Evolutionary conservation across 2,797 vertebrate species (phyloP).

Genomic region (Schizothorax lantsangensis): DNA sequence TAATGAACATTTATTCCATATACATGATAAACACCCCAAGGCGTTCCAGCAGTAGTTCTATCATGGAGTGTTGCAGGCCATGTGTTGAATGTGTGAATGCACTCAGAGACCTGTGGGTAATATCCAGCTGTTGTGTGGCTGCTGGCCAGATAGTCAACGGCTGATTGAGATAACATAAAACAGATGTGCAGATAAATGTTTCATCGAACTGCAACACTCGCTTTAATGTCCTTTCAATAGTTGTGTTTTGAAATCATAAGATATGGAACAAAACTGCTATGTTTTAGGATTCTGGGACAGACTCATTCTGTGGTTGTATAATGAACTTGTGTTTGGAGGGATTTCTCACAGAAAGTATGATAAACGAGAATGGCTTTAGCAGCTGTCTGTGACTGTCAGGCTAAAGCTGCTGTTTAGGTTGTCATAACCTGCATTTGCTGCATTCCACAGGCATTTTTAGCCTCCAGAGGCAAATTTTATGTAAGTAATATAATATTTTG

Average conservation of each 20-base stretch:
- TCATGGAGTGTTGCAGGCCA: neutral
- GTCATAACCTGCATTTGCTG: conserved; percentile 38
- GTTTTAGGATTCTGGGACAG: neutral
- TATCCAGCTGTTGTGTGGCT: conserved; percentile 29
- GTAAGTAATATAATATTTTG: neutral
- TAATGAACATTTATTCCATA: neutral
- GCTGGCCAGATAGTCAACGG: neutral
- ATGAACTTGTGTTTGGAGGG: neutral
- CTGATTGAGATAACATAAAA: neutral
- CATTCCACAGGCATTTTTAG: conserved; percentile 11
- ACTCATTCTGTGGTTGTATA: neutral
- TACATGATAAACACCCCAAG: neutral
- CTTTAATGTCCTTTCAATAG: neutral
- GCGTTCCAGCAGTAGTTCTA: neutral
- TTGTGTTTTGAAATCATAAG: neutral
- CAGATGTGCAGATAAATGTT: conserved; percentile 14
- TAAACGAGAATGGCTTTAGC: neutral
- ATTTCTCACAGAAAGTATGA: conserved; percentile 27
- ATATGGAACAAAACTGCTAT: neutral
- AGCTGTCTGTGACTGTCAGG: conserved; percentile 44
- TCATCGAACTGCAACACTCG: neutral
- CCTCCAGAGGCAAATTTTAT: conserved; percentile 4
- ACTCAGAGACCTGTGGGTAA: neutral
- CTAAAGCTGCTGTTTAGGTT: conserved; percentile 26
- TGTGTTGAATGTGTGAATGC: conserved; percentile 9